Base-by-base conservation (phyloP, 2,888 invertebrate species). In the Crocallis elinguaria region DNA sequence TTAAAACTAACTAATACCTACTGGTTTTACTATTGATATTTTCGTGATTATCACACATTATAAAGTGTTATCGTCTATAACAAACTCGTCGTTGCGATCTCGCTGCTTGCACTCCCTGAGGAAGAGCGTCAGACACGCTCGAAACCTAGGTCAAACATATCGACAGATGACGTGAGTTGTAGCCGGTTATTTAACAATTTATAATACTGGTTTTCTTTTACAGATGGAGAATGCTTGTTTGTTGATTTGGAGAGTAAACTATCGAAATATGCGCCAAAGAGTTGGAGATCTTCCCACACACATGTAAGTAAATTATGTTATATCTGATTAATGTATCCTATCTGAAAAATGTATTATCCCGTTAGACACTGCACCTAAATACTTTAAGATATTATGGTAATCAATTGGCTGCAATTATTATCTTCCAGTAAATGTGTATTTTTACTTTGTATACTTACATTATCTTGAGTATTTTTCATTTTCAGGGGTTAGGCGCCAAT, bases 201-300 rank as follows among this genome's bases (percentile, higher is more conserved):
- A n/a, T 29, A 29, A 50, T 23, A 17, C 4, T 45, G 29, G 27
- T 33, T 74, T 80, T 75, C 76, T 66, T 66, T 95, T 95, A 30
- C 94, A 98, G 98, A 98, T 94, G 97, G 97, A 92, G 98, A 98
- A 93, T 98, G 96, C 92, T 94, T 98, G 81, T 99, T 98, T 92
- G 95, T 98, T 88, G 97, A 98, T 86, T 95, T 95, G 83, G 98
- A 98, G 86, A 96, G 96, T 93, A 98, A 98, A 92, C 93, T 99
- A 78, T 97, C 97, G 82, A 98, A 98, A 92, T 97, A 98, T 93
- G 98, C 98, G 74, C 97, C 98, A 79, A 98, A 98, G 92, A 96
- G 96, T 88, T 98, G 98, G 98, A 96, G 98, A 86, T 96, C 97
- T 70, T 97, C 97, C 67, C 96, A 97, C 87, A 96, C 96, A 77